Evolutionary conservation across 2,888 invertebrate genomes (phyloP), one percentile per base, ranked within the genome.

Genomic region (Alloplasta piceator): DNA sequence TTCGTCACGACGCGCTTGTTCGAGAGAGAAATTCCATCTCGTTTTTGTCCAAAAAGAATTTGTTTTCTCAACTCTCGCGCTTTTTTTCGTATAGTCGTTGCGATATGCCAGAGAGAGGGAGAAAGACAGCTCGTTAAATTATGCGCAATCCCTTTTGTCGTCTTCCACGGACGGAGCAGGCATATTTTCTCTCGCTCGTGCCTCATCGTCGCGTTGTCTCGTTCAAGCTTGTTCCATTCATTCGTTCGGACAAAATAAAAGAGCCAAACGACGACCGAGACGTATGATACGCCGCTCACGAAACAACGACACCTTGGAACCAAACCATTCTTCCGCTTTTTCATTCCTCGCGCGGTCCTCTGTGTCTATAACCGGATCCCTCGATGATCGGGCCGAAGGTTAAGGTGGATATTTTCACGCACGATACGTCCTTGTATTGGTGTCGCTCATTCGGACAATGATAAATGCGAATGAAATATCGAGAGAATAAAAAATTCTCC

Each of bases 231-330:
- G 26, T 61, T 74, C 82, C 80, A 85, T 83, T 84, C 83, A 85
- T 85, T 64, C 74, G 39, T 60, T 64, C 63, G 67, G 67, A 72
- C 26, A 64, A 77, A 60, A 66, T 60, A 75, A 60, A 52, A 67
- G 41, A 66, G 56, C 78, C 66, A 52, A 12, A 70, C 66, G 56
- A 67, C 67, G 52, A 50, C 41, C 50, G 74, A 70, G 52, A 66
- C 74, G 73, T 70, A 78, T 81, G 81, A 81, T 78, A 78, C 74
- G 66, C 52, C 64, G 68, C 46, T 82, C 77, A 83, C 73, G 82
- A 84, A 74, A 78, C 78, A 85, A 85, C 85, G 78, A 78, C 84
- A 77, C 66, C 83, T 76, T 67, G 67, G 50, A 84, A 84, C 83
- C 26, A 75, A 80, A 72, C 79, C 71, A 82, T 83, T 83, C 78